Percentiles rank a stretch among this genome's conserved stretches.
Evolutionary conservation across 2,797 vertebrate genomes (phyloP).

Genomic region (Pristis pectinata): DNA sequence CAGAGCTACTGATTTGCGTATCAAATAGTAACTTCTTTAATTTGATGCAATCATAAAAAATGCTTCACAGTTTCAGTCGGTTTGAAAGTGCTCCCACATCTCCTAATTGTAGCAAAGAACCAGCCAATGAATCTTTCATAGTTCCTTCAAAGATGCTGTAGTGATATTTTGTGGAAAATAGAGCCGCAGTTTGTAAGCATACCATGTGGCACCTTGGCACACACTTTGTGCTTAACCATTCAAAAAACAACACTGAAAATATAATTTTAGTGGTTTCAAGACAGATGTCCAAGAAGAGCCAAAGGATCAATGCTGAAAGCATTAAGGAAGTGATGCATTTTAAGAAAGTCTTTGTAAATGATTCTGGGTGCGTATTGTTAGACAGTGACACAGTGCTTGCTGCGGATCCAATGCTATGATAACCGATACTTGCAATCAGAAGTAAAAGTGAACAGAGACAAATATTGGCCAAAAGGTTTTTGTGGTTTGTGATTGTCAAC

Average conservation of each 20-base stretch:
- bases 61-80: neutral
- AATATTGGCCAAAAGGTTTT: neutral
- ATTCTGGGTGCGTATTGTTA: neutral
- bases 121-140: slow-evolving; percentile 21
- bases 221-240: neutral
- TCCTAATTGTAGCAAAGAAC: no score
- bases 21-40: neutral
- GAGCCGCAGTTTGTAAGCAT: neutral
- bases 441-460: neutral
- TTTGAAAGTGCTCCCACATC: neutral
- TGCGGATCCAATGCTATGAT: neutral
- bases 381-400: neutral
- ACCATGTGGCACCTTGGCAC: neutral
- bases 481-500: neutral
- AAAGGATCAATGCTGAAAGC: neutral
- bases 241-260: neutral
- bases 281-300: neutral
- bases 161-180: no score
- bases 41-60: neutral
- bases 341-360: neutral
- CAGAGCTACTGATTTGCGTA: neutral
- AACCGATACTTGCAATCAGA: neutral
- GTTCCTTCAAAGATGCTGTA: neutral
- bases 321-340: neutral
- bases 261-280: neutral